Percentiles rank a stretch among this genome's conserved stretches.
Conservation (phyloP, 1,140 invertebrate genomes). For the Drosophila tropicalis region DNA sequence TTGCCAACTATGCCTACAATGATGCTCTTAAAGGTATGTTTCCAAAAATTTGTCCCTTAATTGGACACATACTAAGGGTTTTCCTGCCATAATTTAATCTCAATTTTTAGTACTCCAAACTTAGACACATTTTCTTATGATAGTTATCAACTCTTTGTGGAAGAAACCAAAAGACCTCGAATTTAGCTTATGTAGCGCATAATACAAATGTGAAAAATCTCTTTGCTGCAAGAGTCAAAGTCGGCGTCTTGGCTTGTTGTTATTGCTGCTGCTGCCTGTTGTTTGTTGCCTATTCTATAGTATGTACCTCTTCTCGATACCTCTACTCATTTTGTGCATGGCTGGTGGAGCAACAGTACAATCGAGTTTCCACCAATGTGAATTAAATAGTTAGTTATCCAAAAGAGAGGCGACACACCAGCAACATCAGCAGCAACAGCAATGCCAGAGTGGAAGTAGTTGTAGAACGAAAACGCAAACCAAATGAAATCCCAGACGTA, state of each 20-base stretch:
- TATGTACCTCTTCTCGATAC: constrained; percentile 26
- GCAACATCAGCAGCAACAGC: neutral
- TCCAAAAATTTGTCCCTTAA: too few species aligned
- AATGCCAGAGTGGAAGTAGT: constrained; percentile 27
- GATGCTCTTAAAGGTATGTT: too few species aligned
- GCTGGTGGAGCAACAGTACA: constrained; percentile 62
- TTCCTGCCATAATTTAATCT: too few species aligned
- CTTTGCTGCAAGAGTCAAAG: constrained; percentile 34
- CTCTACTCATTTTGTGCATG: constrained; percentile 60
- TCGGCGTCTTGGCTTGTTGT: constrained; percentile 42
- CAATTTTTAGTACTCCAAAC: too few species aligned
- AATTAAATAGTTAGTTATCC: constrained; percentile 79
- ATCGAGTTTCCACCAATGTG: constrained; percentile 79
- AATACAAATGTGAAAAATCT: constrained; percentile 43
- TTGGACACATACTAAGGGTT: too few species aligned
- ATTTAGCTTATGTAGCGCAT: constrained; percentile 35
- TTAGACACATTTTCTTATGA: too few species aligned
- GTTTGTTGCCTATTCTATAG: constrained; percentile 3
- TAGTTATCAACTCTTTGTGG: too few species aligned
- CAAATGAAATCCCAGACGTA: constrained; percentile 69
- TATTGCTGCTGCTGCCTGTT: constrained; percentile 31
- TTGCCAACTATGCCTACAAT: too few species aligned
- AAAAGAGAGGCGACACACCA: constrained; percentile 71
- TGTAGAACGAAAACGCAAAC: constrained; percentile 54
- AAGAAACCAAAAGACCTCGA: constrained; percentile 10